A percentile compares a stretch with the other conserved stretches of the same genome.
phyloP scores from a whole-genome alignment of 1,140 invertebrate species.

The Apis laboriosa region DNA sequence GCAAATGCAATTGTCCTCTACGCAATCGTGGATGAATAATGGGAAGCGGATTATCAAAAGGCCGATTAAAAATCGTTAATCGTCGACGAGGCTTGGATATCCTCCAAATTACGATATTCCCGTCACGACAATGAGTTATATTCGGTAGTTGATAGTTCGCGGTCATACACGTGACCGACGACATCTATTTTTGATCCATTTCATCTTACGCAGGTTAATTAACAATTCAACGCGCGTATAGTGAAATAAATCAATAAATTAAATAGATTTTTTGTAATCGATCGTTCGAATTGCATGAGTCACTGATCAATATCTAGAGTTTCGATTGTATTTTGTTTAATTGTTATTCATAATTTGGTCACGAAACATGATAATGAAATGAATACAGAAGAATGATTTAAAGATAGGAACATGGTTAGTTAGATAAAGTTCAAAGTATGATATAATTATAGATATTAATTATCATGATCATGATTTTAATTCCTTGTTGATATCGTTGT shows the following conservation, averaged over 20 bases:
- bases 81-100: conserved; percentile 38
- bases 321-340: not conserved
- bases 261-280: not conserved
- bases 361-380: not conserved
- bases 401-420: not conserved
- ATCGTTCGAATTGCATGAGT: not conserved
- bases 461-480: not conserved
- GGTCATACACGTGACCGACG: conserved; percentile 32
- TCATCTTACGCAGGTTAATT: conserved; percentile 1
- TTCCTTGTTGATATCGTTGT: not conserved
- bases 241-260: conserved; percentile 2
- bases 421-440: not conserved
- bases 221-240: not conserved
- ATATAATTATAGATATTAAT: not conserved
- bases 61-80: conserved; percentile 50
- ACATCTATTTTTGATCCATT: conserved; percentile 35
- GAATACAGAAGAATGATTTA: not conserved
- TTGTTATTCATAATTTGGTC: not conserved
- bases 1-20: not conserved
- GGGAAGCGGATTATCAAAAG: not conserved
- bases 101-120: conserved; percentile 57
- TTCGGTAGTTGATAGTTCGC: conserved; percentile 58
- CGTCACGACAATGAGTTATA: conserved; percentile 59
- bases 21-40: not conserved
- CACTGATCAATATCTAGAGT: not conserved